A percentile compares a stretch with the other conserved stretches of the same genome.
Evolutionary conservation across 2,888 invertebrate species (phyloP).

Genomic region (Acutogordius australiensis): DNA sequence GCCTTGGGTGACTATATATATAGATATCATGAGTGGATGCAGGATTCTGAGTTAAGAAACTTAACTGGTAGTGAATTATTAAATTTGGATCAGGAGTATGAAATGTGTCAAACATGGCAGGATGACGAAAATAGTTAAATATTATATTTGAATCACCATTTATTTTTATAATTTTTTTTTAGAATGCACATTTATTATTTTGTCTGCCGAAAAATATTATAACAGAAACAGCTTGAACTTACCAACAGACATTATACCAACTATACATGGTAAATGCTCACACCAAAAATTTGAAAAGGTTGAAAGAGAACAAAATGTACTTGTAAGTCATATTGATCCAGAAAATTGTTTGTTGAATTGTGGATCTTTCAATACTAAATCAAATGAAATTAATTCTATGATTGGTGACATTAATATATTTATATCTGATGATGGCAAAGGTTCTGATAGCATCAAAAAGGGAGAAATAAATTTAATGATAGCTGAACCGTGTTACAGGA

Average conservation of each 20-base stretch:
- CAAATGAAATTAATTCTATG: not conserved
- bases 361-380: not conserved
- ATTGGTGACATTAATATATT: not conserved
- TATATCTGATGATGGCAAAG: not conserved
- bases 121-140: not conserved
- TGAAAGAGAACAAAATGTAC: not conserved
- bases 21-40: not conserved
- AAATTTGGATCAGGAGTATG: not conserved
- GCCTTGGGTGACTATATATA: not conserved
- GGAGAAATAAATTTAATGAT: not conserved
- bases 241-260: too few species aligned
- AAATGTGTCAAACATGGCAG: not conserved
- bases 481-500: not conserved
- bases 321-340: not conserved
- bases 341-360: not conserved
- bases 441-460: not conserved
- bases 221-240: too few species aligned
- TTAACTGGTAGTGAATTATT: not conserved
- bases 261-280: not conserved
- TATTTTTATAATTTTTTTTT: not conserved
- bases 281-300: not conserved
- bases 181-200: not conserved
- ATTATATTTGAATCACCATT: not conserved
- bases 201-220: not conserved
- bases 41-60: not conserved